These are phyloP conservation scores for Scomber scombrus DNA, from an alignment of 2,113 vertebrate genomes.

Conservation along the genomic window DNA sequence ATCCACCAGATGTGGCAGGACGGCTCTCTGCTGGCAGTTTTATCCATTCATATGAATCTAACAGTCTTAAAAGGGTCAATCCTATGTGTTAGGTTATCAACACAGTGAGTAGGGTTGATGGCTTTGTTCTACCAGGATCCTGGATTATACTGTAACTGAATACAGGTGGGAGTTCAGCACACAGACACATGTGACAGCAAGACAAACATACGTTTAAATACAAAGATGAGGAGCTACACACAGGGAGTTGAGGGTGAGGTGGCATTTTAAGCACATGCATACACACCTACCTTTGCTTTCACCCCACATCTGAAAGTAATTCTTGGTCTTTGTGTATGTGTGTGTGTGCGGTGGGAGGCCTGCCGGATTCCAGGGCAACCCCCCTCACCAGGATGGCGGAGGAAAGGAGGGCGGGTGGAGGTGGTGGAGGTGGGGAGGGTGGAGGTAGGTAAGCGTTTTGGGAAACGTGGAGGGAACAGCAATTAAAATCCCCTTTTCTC, in stretches of 20 bases:
- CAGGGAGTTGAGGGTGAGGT: conserved; percentile 45
- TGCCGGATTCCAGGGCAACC: conserved; percentile 78
- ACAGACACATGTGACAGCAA: conserved; percentile 46
- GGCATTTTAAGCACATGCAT: conserved; percentile 51
- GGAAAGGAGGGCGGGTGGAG: conserved; percentile 39
- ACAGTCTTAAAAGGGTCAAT: conserved; percentile 25
- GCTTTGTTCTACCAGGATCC: conserved; percentile 23
- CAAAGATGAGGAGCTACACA: conserved; percentile 46
- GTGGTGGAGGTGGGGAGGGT: conserved; percentile 46
- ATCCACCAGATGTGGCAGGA: conserved; percentile 64
- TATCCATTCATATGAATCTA: conserved; percentile 18
- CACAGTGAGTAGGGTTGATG: not conserved
- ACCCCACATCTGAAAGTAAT: conserved; percentile 86
- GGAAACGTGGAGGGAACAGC: conserved; percentile 78
- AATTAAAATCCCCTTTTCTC: conserved; percentile 83
- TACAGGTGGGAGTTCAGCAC: conserved; percentile 53
- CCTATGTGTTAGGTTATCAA: conserved; percentile 62
- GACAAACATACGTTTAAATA: conserved; percentile 53
- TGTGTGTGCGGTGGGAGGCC: conserved; percentile 71
- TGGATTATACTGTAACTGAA: conserved; percentile 55
- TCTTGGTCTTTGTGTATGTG: conserved; percentile 47
- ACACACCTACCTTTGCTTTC: conserved; percentile 61
- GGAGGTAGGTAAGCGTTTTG: conserved; percentile 82
- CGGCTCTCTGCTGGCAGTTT: conserved; percentile 14
- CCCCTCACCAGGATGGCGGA: conserved; percentile 71